Conservation (phyloP, 2,888 invertebrate genomes). For the Elysia crispata region DNA sequence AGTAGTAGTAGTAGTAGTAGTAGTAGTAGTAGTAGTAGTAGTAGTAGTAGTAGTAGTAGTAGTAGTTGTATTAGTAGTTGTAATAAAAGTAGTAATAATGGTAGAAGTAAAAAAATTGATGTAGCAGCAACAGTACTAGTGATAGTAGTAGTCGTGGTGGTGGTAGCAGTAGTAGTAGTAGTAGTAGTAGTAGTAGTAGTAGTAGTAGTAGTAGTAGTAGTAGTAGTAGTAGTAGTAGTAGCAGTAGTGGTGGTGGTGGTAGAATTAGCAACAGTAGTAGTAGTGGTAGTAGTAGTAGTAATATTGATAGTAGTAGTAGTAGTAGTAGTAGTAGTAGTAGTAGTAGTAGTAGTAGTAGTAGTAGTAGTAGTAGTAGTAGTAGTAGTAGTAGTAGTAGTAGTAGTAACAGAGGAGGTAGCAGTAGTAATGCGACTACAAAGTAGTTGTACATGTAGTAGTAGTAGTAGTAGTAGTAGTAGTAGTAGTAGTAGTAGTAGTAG, state of each 20-base stretch:
- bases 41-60: background rate
- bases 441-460: no score
- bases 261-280: background rate
- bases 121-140: no score
- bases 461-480: no score
- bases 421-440: no score
- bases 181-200: constrained; percentile 46
- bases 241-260: no score
- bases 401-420: no score
- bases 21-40: constrained; percentile 28
- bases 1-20: background rate
- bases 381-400: constrained; percentile 9
- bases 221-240: constrained; percentile 9
- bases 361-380: constrained; percentile 35
- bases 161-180: background rate
- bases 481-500: constrained; percentile 43
- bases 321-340: constrained; percentile 47
- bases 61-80: no score
- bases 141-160: no score
- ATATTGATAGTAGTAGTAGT: constrained; percentile 47
- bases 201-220: constrained; percentile 41
- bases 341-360: constrained; percentile 47
- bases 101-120: background rate
- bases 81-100: no score
- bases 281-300: constrained; percentile 27